Conservation (phyloP, 2,888 invertebrate species). For the Leucophenga maculata region DNA sequence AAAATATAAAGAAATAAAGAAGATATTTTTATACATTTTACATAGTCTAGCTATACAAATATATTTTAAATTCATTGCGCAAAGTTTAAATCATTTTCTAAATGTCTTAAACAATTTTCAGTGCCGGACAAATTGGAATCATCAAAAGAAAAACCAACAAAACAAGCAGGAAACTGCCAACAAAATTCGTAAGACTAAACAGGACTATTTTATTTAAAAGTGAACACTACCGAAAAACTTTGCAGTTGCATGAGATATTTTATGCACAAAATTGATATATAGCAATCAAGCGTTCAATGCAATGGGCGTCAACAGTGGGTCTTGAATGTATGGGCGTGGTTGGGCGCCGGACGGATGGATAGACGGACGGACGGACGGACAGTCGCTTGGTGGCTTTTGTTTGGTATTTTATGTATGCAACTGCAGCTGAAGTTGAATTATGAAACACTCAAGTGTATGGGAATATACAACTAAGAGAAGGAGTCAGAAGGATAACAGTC, state of each 20-base stretch:
- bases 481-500: not conserved
- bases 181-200: not conserved
- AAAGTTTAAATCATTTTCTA: no score
- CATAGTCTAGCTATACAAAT: not conserved
- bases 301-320: not conserved
- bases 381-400: not conserved
- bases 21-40: not conserved
- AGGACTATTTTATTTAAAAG: conserved; percentile 9
- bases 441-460: conserved; percentile 41
- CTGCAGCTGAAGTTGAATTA: conserved; percentile 50
- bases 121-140: not conserved
- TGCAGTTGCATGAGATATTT: not conserved
- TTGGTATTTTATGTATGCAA: conserved; percentile 23
- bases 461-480: conserved; percentile 29
- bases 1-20: not conserved
- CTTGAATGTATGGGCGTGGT: not conserved
- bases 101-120: no score
- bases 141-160: not conserved
- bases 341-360: conserved; percentile 5
- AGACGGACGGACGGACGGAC: conserved; percentile 35
- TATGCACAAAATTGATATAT: conserved; percentile 25
- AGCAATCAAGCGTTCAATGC: conserved; percentile 21
- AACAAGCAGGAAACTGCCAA: not conserved
- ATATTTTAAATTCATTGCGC: not conserved
- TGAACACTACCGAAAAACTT: not conserved